Percentiles rank a stretch among this genome's conserved stretches.
These are phyloP conservation scores for Lepilemur ruficaudatus DNA, from an alignment of 2,797 vertebrate genomes.

Conservation along the genomic window DNA sequence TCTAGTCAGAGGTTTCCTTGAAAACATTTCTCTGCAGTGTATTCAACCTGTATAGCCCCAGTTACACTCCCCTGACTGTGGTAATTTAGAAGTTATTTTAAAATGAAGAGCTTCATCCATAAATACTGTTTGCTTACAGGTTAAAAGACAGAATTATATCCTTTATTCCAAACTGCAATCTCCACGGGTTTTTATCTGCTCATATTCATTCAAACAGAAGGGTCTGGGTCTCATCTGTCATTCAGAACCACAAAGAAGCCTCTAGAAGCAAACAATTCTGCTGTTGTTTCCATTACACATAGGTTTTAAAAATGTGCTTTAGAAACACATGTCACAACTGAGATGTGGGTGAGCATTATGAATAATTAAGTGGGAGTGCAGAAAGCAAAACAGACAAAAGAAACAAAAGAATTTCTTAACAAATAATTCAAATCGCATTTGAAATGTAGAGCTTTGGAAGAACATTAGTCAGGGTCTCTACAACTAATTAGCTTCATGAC, in stretches of 20 bases:
- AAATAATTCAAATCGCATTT: not conserved
- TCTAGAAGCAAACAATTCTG: not conserved
- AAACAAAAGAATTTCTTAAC: not conserved
- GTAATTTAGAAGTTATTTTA: constrained; percentile 18
- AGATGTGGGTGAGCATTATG: not conserved
- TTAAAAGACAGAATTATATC: not conserved
- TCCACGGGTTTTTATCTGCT: not conserved
- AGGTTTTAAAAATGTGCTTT: not conserved
- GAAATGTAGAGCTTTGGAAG: constrained; percentile 5
- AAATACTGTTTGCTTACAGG: not conserved
- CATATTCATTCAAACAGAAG: not conserved
- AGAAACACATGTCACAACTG: not conserved
- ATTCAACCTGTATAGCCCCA: not conserved
- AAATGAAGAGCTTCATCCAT: constrained; percentile 39
- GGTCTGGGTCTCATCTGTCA: not conserved
- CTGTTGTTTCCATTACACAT: not conserved
- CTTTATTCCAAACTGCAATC: not conserved
- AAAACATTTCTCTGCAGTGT: not conserved
- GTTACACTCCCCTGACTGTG: not conserved
- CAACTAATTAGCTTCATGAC: not conserved
- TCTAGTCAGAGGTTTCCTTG: not conserved
- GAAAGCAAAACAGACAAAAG: not conserved
- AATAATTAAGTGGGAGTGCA: not conserved
- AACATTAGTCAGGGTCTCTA: not conserved
- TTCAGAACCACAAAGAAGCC: not conserved